Evolutionary conservation across 2,888 invertebrate species (phyloP).

Genomic region (Scaeva pyrastri): DNA sequence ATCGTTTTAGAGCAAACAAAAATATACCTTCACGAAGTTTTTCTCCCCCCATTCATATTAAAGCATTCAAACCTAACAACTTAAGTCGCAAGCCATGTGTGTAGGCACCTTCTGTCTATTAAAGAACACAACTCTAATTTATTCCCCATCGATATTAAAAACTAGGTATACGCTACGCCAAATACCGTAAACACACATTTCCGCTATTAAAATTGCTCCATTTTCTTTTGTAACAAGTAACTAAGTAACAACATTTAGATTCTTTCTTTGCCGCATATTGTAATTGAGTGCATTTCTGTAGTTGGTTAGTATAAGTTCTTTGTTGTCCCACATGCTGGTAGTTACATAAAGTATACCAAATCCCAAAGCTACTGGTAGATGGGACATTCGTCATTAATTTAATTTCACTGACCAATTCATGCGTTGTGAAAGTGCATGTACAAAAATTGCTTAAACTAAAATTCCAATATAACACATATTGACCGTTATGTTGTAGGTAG

Average conservation of each 20-base stretch:
- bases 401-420: conserved; percentile 23
- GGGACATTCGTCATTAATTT: conserved; percentile 45
- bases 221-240: conserved; percentile 7
- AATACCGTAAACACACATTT: conserved; percentile 41
- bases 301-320: neutral
- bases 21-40: too few relatives aligned
- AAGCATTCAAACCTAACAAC: neutral
- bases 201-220: conserved; percentile 31
- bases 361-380: too few relatives aligned
- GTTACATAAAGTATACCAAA: neutral
- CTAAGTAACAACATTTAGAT: neutral
- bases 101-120: neutral
- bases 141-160: neutral
- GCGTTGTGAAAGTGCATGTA: conserved; percentile 50
- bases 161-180: neutral
- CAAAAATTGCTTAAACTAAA: conserved; percentile 42
- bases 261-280: neutral
- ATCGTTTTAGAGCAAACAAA: too few relatives aligned
- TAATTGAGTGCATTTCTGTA: too few relatives aligned
- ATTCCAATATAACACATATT: conserved; percentile 62
- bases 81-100: conserved; percentile 6
- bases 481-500: neutral
- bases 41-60: neutral
- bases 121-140: neutral
- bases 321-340: conserved; percentile 27